Conservation (phyloP, 2,888 invertebrate genomes). For the Allygus modestus region DNA sequence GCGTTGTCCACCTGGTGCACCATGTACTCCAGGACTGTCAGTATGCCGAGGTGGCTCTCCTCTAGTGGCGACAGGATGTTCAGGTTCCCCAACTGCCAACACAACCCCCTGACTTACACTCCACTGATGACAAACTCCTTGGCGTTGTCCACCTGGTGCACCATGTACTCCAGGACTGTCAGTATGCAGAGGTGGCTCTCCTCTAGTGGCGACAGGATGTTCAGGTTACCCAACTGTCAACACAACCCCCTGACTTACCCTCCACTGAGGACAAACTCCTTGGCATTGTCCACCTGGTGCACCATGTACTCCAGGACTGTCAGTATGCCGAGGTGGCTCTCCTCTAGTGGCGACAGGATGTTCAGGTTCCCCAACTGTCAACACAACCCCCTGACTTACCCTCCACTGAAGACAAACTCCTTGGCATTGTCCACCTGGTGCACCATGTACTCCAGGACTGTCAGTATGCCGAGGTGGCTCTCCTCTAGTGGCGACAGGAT, state of each 20-base stretch:
- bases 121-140: slow-evolving; percentile 82
- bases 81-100: background rate
- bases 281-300: too few relatives aligned
- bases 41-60: slow-evolving; percentile 14
- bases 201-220: background rate
- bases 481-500: background rate
- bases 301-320: slow-evolving; percentile 83
- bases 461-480: slow-evolving; percentile 21
- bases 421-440: too few relatives aligned
- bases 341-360: background rate
- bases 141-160: slow-evolving; percentile 90
- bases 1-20: too few relatives aligned
- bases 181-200: slow-evolving; percentile 30
- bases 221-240: background rate
- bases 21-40: slow-evolving; percentile 81
- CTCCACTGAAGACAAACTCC: too few relatives aligned
- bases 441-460: too few relatives aligned
- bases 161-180: slow-evolving; percentile 82
- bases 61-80: background rate
- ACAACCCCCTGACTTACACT: too few relatives aligned
- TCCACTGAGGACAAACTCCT: too few relatives aligned
- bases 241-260: too few relatives aligned
- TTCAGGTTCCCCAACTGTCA: slow-evolving; percentile 70
- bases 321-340: slow-evolving; percentile 20
- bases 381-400: too few relatives aligned